Evolutionary conservation across 92 coral and sea anemone species (phyloP).

Genomic region (Meandrina meandrites): DNA sequence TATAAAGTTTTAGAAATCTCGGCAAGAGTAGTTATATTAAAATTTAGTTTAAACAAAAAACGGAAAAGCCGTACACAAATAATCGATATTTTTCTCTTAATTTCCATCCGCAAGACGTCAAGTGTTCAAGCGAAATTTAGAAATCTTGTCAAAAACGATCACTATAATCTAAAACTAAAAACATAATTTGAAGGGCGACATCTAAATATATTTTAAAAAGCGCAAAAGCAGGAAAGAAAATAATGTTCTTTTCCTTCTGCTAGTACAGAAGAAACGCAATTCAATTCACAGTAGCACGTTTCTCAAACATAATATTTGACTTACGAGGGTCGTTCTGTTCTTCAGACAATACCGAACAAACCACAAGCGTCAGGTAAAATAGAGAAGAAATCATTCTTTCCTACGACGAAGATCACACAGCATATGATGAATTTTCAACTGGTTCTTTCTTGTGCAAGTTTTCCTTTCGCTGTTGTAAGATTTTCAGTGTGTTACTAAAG

Average conservation of each 20-base stretch:
- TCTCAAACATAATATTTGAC: slow-evolving; percentile 21
- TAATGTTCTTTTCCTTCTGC: background rate
- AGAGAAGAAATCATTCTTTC: background rate
- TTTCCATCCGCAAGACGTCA: background rate
- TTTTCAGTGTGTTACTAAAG: background rate
- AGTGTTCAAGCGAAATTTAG: too few species aligned
- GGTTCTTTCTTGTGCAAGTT: background rate
- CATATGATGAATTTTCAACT: background rate
- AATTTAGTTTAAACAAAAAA: background rate
- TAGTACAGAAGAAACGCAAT: background rate
- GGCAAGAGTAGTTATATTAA: background rate
- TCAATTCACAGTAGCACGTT: background rate
- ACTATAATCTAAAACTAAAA: too few species aligned
- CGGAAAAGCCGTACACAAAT: background rate
- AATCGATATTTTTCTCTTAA: too few species aligned
- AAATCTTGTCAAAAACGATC: background rate
- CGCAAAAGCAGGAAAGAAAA: background rate
- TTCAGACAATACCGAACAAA: background rate
- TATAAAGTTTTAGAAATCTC: background rate
- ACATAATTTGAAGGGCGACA: too few species aligned
- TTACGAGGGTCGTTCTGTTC: slow-evolving; percentile 14
- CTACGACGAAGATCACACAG: background rate
- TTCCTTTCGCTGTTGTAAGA: background rate
- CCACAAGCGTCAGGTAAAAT: background rate
- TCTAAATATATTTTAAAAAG: too few species aligned